Conservation (phyloP, 2,113 vertebrate species). For the Rhipidura dahli region DNA sequence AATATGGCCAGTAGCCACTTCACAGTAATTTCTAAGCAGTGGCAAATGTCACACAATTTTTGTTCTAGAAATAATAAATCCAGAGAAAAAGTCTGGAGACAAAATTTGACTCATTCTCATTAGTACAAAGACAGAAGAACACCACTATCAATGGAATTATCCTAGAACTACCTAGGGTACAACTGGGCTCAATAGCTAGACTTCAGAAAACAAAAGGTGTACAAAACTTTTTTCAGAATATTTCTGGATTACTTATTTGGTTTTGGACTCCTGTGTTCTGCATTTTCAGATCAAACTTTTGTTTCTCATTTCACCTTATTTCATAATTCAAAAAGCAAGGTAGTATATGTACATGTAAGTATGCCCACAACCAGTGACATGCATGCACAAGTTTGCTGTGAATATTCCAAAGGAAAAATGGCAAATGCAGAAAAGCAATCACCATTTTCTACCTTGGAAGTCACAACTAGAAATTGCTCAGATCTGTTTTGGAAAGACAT, state of each 20-base stretch:
- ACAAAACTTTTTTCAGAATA: background rate
- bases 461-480: background rate
- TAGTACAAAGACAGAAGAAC: background rate
- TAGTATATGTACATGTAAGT: background rate
- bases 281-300: background rate
- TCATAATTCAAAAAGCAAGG: background rate
- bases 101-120: background rate
- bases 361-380: background rate
- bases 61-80: background rate
- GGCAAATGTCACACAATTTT: background rate
- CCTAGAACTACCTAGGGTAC: background rate
- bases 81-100: background rate
- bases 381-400: background rate
- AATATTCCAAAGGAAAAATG: background rate
- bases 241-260: background rate
- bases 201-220: background rate
- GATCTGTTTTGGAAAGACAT: background rate
- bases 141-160: background rate
- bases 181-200: background rate
- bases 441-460: background rate
- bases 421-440: background rate
- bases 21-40: background rate
- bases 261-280: background rate
- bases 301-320: background rate
- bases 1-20: background rate